phyloP scores from a whole-genome alignment of 2,113 vertebrate genomes.

The Orthonyx spaldingii region DNA sequence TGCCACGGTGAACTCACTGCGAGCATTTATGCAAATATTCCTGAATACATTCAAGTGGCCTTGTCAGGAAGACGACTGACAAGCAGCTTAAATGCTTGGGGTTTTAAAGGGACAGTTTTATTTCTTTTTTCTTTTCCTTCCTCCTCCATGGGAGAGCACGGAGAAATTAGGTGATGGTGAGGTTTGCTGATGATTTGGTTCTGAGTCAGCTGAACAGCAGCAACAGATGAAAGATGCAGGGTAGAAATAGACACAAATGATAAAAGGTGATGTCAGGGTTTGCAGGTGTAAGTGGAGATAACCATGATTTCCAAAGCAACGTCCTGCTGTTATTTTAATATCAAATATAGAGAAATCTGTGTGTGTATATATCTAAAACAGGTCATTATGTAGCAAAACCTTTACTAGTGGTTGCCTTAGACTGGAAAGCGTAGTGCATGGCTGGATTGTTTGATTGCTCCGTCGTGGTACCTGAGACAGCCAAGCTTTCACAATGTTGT shows the following conservation, averaged over 20 bases:
- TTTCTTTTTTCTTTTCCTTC: neutral
- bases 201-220: neutral
- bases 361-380: neutral
- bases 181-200: neutral
- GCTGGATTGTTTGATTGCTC: neutral
- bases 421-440: neutral
- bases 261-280: neutral
- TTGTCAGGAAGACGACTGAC: slow-evolving; percentile 77
- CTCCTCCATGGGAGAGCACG: neutral
- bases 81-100: slow-evolving; percentile 69
- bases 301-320: neutral
- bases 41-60: slow-evolving; percentile 75
- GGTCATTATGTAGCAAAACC: neutral
- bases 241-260: neutral
- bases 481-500: neutral
- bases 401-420: neutral
- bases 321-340: neutral
- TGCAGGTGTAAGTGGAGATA: neutral
- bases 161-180: neutral
- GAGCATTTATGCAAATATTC: slow-evolving; percentile 80
- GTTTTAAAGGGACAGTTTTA: slow-evolving; percentile 49
- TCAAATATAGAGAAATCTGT: neutral
- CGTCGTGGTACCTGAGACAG: neutral
- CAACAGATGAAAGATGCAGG: neutral
- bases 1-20: slow-evolving; percentile 74